Conservation (phyloP, 2,113 vertebrate species). For the Siniperca chuatsi region DNA sequence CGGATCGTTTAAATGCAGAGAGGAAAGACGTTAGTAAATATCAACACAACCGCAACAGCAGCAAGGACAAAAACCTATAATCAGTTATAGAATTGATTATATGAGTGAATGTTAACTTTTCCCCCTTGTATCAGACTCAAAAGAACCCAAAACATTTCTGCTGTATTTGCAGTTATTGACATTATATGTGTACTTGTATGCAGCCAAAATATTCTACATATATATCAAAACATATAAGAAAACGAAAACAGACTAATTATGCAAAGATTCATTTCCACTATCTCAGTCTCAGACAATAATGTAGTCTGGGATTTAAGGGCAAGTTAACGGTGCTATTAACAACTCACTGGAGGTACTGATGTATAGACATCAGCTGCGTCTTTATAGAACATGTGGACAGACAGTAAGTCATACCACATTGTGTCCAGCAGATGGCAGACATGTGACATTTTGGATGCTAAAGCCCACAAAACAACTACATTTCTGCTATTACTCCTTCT, state of each 20-base stretch:
- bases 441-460: not conserved
- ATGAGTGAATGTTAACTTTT: not conserved
- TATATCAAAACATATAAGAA: not conserved
- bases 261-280: not conserved
- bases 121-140: not conserved
- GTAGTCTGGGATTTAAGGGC: not conserved
- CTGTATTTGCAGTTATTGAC: not conserved
- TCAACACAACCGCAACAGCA: not conserved
- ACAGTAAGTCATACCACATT: not conserved
- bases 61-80: not conserved
- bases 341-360: not conserved
- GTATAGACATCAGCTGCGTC: not conserved
- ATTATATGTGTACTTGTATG: not conserved
- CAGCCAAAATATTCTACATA: not conserved
- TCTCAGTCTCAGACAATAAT: not conserved
- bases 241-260: not conserved
- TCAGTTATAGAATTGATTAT: not conserved
- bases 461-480: too few species aligned
- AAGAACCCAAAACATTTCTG: not conserved
- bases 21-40: not conserved
- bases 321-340: not conserved
- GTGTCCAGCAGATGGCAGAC: slow-evolving; percentile 67
- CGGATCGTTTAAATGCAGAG: not conserved
- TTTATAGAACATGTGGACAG: not conserved
- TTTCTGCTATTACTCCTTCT: not conserved